Percentiles rank a stretch among this genome's conserved stretches.
Conservation (phyloP, 2,113 vertebrate genomes). For the Copsychus sechellarum region DNA sequence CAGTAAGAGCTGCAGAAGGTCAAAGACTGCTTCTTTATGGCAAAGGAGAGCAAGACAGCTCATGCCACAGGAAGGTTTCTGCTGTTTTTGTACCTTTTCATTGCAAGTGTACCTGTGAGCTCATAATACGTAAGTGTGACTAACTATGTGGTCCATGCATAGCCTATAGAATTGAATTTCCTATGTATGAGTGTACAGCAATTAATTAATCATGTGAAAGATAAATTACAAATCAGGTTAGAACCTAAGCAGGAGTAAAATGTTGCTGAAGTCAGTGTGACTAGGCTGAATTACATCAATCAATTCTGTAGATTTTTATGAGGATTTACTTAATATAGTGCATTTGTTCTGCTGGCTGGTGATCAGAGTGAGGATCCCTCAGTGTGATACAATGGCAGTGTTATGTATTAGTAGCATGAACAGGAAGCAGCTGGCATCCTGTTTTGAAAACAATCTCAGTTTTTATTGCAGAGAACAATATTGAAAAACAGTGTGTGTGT, state of each 20-base stretch:
- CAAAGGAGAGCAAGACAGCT: background rate
- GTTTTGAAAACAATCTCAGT: slow-evolving; percentile 48
- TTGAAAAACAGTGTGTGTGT: slow-evolving; percentile 12
- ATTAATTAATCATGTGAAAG: background rate
- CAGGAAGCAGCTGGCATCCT: slow-evolving; percentile 63
- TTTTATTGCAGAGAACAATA: slow-evolving; percentile 49
- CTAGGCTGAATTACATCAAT: background rate
- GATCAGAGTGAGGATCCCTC: slow-evolving; percentile 56
- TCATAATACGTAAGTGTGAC: background rate
- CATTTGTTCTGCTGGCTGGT: slow-evolving; percentile 52
- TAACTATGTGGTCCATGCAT: background rate
- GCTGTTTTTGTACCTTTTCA: background rate
- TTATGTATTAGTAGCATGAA: slow-evolving; percentile 49
- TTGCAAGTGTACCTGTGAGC: background rate
- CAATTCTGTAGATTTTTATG: background rate
- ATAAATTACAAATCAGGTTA: background rate
- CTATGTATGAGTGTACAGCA: background rate
- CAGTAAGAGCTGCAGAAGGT: background rate
- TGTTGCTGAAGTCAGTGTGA: slow-evolving; percentile 8
- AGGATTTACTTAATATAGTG: slow-evolving; percentile 46
- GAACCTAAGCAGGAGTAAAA: background rate
- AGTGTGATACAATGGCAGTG: slow-evolving; percentile 45
- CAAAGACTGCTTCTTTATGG: background rate
- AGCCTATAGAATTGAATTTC: background rate
- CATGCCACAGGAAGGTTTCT: background rate